Conservation (phyloP, 2,797 vertebrate genomes). For the Lateolabrax maculatus region DNA sequence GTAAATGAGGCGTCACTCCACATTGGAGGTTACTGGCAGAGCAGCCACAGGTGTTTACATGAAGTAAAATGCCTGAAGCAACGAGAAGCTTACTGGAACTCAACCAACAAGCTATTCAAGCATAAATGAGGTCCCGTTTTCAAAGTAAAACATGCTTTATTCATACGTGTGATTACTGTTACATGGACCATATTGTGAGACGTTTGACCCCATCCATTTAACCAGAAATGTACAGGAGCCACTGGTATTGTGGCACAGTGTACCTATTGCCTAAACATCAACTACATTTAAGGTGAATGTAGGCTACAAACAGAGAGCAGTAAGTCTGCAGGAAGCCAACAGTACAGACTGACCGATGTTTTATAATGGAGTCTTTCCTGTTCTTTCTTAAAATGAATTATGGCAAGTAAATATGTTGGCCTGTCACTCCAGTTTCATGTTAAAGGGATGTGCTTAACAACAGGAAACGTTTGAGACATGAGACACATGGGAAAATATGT, state of each 20-base stretch:
- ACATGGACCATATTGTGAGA: background rate
- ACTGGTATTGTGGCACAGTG: background rate
- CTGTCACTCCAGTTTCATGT: background rate
- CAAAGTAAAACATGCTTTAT: no score
- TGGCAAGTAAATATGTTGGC: no score
- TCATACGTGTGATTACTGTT: background rate
- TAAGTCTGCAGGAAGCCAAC: background rate
- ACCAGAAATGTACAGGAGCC: background rate
- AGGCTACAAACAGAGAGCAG: background rate
- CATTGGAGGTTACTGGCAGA: fast-evolving
- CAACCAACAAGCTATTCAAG: background rate
- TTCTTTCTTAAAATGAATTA: background rate
- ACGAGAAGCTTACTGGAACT: no score
- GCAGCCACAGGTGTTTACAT: background rate
- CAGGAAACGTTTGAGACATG: background rate
- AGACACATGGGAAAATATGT: fast-evolving
- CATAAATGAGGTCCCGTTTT: no score
- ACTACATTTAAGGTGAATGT: background rate
- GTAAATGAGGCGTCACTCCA: background rate
- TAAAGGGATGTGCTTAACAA: background rate
- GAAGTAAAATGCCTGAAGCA: background rate
- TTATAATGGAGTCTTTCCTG: background rate
- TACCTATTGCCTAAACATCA: background rate
- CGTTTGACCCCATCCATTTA: background rate
- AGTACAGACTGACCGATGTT: background rate